phyloP scores from a whole-genome alignment of 1,140 invertebrate species.

The Eriocheir sinensis region DNA sequence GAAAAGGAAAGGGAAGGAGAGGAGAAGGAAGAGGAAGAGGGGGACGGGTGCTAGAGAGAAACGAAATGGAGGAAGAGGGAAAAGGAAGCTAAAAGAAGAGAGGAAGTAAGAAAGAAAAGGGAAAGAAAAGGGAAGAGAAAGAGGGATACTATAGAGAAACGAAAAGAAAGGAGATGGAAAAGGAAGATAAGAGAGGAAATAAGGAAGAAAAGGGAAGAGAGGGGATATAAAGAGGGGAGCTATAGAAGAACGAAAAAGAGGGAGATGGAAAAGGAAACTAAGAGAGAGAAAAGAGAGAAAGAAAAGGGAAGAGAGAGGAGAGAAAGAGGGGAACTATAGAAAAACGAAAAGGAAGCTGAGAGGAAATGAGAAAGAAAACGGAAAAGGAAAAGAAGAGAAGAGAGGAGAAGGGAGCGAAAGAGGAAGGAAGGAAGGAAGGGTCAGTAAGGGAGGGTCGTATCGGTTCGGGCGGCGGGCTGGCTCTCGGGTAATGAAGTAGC shows the following conservation, averaged over 20 bases:
- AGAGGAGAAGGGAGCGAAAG: neutral
- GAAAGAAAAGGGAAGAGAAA: neutral
- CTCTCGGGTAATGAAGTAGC: constrained; percentile 1
- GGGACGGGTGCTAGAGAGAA: neutral
- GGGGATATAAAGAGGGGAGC: neutral
- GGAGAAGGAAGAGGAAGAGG: neutral
- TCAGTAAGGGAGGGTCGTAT: no score
- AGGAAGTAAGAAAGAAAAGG: neutral
- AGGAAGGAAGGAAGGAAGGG: no score
- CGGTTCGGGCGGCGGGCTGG: neutral
- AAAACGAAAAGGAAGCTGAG: no score
- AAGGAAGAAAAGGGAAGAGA: neutral
- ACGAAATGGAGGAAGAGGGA: neutral
- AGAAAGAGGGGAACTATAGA: no score
- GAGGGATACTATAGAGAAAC: no score
- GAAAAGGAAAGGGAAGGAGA: neutral
- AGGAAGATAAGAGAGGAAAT: neutral
- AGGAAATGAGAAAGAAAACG: no score
- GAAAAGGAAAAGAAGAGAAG: no score
- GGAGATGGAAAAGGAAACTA: neutral
- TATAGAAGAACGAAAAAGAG: neutral
- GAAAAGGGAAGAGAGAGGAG: no score
- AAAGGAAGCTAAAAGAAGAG: neutral
- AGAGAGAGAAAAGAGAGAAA: no score
- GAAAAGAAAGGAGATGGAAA: neutral